Evolutionary conservation across 2,797 vertebrate species (phyloP).

Genomic region (Epinephelus coioides): DNA sequence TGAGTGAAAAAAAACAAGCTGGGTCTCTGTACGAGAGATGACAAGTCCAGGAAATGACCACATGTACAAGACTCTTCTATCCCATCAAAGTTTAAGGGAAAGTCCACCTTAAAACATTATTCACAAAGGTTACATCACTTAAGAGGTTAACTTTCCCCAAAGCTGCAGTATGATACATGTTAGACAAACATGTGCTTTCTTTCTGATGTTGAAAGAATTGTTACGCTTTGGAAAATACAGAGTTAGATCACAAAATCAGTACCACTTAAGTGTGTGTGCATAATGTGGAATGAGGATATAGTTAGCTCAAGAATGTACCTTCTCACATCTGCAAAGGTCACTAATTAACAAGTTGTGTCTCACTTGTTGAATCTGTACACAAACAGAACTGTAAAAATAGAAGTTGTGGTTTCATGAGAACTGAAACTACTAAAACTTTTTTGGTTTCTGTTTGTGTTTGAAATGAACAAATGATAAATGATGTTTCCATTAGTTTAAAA

Average conservation of each 20-base stretch:
- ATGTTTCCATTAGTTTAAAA: too few relatives aligned
- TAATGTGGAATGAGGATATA: neutral
- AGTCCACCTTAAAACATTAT: conserved; percentile 36
- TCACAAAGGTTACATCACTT: neutral
- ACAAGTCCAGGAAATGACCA: conserved; percentile 9
- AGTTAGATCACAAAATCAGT: neutral
- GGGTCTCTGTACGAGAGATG: neutral
- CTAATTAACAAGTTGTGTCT: neutral
- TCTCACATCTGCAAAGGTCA: neutral
- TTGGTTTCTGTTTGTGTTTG: neutral
- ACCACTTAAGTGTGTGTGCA: neutral
- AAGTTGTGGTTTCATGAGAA: neutral
- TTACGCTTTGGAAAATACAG: neutral
- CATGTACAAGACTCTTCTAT: conserved; percentile 9
- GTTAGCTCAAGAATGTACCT: neutral
- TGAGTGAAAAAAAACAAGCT: conserved; percentile 31
- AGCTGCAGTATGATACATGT: neutral
- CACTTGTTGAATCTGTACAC: neutral
- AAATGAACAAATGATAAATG: neutral
- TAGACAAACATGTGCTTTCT: neutral
- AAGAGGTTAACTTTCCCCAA: neutral
- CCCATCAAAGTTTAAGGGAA: neutral
- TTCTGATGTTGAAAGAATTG: neutral
- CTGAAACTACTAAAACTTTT: neutral
- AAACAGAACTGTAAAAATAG: neutral